Conservation (phyloP, 2,888 invertebrate species). For the Drosophila merina region DNA sequence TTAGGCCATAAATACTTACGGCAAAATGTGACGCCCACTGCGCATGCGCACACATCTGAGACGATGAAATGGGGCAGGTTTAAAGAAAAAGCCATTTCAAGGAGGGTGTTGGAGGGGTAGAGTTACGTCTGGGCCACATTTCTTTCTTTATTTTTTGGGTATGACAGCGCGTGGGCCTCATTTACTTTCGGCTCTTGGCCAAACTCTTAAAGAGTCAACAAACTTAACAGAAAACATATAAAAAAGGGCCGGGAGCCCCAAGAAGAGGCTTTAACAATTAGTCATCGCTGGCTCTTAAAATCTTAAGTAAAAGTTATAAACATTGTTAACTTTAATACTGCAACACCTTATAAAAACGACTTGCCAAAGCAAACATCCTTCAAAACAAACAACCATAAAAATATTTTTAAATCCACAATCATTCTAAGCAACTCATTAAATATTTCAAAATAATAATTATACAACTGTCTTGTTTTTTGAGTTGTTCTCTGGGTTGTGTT, state of each 20-base stretch:
- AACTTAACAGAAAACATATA: conserved; percentile 29
- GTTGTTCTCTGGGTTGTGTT: conserved; percentile 37
- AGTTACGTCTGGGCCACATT: conserved; percentile 17
- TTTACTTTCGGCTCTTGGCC: conserved; percentile 15
- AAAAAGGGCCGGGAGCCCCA: conserved; percentile 10
- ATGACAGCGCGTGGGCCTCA: conserved; percentile 55
- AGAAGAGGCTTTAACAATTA: conserved; percentile 63
- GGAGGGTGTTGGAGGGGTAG: not conserved
- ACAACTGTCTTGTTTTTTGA: conserved; percentile 46
- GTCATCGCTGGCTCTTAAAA: conserved; percentile 58
- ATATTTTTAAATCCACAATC: not conserved
- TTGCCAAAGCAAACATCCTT: not conserved
- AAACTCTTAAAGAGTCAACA: conserved; percentile 46
- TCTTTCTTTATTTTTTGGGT: conserved; percentile 17
- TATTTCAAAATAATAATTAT: conserved; percentile 56
- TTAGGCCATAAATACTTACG: conserved; percentile 75
- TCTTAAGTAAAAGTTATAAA: conserved; percentile 7
- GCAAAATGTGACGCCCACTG: conserved; percentile 73
- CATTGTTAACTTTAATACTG: not conserved
- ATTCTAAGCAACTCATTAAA: conserved; percentile 54
- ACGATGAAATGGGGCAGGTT: conserved; percentile 30
- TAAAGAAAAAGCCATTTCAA: not conserved
- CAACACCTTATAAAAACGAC: not conserved
- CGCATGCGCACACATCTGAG: conserved; percentile 66
- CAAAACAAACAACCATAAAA: conserved; percentile 8